Conservation (phyloP, 2,797 vertebrate species). For the Spheniscus humboldti region DNA sequence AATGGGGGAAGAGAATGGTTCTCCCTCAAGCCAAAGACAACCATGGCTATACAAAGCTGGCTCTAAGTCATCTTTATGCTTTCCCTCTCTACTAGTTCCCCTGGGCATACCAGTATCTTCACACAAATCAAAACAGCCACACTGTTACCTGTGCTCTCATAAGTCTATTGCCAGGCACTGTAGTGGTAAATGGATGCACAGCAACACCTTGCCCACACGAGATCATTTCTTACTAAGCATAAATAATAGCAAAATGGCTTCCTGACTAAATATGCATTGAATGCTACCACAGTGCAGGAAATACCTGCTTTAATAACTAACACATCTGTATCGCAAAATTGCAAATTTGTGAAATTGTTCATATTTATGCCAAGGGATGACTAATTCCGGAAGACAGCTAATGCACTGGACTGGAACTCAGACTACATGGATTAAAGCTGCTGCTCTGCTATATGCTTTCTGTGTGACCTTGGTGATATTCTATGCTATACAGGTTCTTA, state of each 20-base stretch:
- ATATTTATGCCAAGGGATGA: neutral
- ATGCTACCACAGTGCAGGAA: neutral
- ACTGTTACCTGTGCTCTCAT: neutral
- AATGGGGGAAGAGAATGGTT: neutral
- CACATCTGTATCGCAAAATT: neutral
- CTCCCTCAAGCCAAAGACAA: neutral
- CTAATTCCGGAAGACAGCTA: neutral
- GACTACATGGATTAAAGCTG: neutral
- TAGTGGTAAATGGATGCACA: neutral
- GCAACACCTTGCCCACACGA: neutral
- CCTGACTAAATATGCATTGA: neutral
- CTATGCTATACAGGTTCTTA: neutral
- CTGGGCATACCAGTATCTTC: neutral
- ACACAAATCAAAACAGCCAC: neutral
- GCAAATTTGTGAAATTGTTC: neutral
- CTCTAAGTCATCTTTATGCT: neutral
- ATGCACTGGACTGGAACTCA: neutral
- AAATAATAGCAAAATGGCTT: neutral
- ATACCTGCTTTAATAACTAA: neutral
- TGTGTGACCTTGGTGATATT: neutral
- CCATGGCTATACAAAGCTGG: neutral
- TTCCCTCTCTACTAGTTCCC: neutral
- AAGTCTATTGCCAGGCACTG: neutral
- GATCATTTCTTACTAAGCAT: neutral
- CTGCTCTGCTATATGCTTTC: neutral